phyloP scores from a whole-genome alignment of 2,797 vertebrate species.

The Dendrocincla fuliginosa region DNA sequence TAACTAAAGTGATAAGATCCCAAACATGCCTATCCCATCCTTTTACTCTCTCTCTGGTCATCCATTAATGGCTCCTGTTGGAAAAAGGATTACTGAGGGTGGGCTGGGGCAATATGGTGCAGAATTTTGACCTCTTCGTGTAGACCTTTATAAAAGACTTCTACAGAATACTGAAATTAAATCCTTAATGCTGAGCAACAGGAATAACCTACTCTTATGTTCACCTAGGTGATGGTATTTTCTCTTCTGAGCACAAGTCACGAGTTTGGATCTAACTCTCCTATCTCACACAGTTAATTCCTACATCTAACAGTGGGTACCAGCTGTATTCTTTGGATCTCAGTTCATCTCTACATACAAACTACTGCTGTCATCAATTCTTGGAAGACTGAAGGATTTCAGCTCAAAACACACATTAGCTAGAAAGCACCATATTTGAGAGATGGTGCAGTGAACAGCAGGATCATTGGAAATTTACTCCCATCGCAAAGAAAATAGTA shows the following conservation, averaged over 20 bases:
- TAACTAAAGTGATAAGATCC: background rate
- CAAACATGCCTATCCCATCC: background rate
- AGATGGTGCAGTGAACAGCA: background rate
- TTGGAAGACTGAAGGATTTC: background rate
- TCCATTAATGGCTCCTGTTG: fast-evolving
- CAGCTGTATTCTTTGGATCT: background rate
- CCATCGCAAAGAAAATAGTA: background rate
- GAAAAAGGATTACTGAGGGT: background rate
- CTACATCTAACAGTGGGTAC: background rate
- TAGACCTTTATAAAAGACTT: background rate
- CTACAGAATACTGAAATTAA: background rate
- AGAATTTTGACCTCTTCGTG: background rate
- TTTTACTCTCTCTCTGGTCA: background rate
- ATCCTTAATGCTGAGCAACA: background rate
- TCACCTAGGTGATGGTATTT: background rate
- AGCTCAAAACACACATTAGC: background rate
- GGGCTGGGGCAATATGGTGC: background rate
- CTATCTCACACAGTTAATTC: background rate
- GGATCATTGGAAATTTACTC: background rate
- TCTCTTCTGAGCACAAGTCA: background rate
- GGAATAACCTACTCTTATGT: background rate
- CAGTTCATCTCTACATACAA: background rate
- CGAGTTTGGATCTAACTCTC: background rate
- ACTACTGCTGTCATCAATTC: background rate
- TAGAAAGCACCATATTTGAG: background rate